phyloP scores from a whole-genome alignment of 2,113 vertebrate species.

The Tympanuchus pallidicinctus region DNA sequence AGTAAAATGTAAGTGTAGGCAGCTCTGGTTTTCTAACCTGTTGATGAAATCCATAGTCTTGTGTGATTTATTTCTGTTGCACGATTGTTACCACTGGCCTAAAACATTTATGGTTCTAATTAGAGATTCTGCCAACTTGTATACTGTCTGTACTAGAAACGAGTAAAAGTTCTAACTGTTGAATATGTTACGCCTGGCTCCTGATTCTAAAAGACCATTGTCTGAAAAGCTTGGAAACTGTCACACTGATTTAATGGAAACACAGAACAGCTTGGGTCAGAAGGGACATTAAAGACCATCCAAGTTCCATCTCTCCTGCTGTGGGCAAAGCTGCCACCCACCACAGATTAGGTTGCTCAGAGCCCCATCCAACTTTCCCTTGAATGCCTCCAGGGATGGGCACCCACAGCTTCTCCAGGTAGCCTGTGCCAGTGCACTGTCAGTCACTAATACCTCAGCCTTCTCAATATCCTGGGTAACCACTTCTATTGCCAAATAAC shows the following conservation, averaged over 20 bases:
- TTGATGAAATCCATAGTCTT: slow-evolving; percentile 46
- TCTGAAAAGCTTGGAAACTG: neutral
- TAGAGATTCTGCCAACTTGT: slow-evolving; percentile 66
- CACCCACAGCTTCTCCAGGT: neutral
- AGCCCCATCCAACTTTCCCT: neutral
- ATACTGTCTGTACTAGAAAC: slow-evolving; percentile 64
- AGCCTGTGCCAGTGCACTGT: neutral
- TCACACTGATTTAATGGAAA: neutral
- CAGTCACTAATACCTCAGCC: neutral
- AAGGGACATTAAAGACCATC: neutral
- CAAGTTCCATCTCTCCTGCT: neutral
- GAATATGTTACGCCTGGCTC: neutral
- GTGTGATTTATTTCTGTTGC: slow-evolving; percentile 56
- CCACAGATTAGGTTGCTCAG: neutral
- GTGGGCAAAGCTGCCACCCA: neutral
- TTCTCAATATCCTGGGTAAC: neutral
- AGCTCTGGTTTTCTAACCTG: slow-evolving; percentile 32
- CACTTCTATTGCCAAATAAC: neutral
- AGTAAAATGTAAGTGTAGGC: neutral
- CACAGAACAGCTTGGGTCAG: neutral
- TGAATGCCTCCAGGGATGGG: neutral
- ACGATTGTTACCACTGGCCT: slow-evolving; percentile 53
- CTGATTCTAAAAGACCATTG: neutral
- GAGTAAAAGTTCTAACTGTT: slow-evolving; percentile 66
- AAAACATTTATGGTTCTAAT: neutral